Base-by-base conservation (phyloP, 2,797 vertebrate genomes). In the Lagodon rhomboides region DNA sequence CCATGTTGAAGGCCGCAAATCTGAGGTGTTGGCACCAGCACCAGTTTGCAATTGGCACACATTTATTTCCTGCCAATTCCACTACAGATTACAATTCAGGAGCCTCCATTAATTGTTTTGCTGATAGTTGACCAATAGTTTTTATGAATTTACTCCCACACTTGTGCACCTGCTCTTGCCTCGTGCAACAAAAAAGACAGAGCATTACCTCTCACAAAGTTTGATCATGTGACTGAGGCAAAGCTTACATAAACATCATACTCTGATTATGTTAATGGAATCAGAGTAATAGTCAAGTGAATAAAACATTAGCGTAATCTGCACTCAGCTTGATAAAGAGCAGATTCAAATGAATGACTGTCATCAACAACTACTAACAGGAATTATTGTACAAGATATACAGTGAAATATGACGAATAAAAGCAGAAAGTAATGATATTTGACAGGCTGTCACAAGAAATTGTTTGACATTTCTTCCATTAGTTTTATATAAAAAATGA, bases 131-230 rank as follows among this genome's bases (percentile, higher is more conserved):
- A 27, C n/a, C 10, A 7, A 18, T 30, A 3, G 7, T 56, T 59
- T 16, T 12, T 12, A 49, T 64, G 4, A 30, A 77, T 23, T 1
- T 25, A 30, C 13, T 69, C 27, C 6, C n/a, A 44, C 11, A 55
- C 22, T 1, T 53, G 27, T 61, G 49, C 66, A 79, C 43, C 67
- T 68, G 67, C n/a, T 51, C 23, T 71, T 60, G 44, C 43, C 43
- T 74, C 30, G 18, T 5, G 12, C 79, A 67, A 64, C 54, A 22
- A 47, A 53, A 9, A 68, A 3, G 54, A 65, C 22, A 59, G 23
- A 23, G 15, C 43, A 59, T n/a, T 46, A 50, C 4, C 15, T 9
- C 16, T 43, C 22, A 18, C 9, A 66, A 44, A 53, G 13, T 10
- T 5, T 27, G 11, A 58, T 63, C 50, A 51, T 62, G 46, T 70